These are phyloP conservation scores for Bacillus rossius DNA, from an alignment of 1,140 invertebrate species.

Conservation along the genomic window DNA sequence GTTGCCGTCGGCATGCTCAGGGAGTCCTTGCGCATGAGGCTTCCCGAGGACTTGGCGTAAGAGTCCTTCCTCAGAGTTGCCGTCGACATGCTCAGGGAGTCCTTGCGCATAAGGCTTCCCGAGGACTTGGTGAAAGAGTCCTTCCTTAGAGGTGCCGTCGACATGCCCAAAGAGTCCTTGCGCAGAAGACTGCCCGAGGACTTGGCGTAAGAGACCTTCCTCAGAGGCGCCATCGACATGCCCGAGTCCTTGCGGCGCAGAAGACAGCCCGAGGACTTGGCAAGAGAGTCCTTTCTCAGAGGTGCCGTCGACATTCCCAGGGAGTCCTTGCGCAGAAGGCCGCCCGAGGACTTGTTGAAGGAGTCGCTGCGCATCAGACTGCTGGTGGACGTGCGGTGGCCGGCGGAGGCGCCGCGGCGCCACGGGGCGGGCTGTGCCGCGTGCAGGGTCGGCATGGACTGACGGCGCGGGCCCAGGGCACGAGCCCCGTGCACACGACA, in stretches of 20 bases:
- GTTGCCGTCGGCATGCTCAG: no score
- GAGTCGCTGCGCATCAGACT: slow-evolving; percentile 40
- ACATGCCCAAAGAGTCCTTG: not conserved
- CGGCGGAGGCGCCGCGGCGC: slow-evolving; percentile 52
- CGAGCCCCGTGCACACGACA: slow-evolving; percentile 64
- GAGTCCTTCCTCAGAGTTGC: no score
- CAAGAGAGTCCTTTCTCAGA: not conserved
- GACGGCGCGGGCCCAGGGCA: slow-evolving; percentile 35
- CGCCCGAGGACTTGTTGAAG: no score
- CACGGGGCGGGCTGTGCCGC: no score
- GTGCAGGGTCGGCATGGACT: slow-evolving; percentile 40
- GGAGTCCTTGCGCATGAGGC: no score
- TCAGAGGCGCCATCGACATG: not conserved
- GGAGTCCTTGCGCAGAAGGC: not conserved
- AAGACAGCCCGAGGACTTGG: not conserved
- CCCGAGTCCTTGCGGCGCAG: not conserved
- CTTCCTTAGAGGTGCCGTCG: not conserved
- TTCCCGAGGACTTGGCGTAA: no score
- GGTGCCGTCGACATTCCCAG: not conserved
- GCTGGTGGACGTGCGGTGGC: slow-evolving; percentile 53
- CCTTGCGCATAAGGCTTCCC: no score
- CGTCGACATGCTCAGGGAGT: not conserved
- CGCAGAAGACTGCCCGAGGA: not conserved
- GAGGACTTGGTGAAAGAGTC: not conserved
- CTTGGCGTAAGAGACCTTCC: not conserved